Conservation (phyloP, 2,113 vertebrate species). For the Platysteira castanea region DNA sequence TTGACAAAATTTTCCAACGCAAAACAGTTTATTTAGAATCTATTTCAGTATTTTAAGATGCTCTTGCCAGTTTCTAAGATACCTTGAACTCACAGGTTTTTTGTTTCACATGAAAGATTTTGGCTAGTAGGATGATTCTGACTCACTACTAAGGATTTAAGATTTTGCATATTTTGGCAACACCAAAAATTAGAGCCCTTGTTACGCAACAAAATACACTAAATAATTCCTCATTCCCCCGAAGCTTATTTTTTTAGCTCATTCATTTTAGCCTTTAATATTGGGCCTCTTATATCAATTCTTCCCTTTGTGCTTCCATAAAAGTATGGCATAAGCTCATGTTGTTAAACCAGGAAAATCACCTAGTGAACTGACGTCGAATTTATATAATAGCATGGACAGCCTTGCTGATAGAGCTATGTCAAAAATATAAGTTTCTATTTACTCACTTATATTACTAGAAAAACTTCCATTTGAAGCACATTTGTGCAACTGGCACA, state of each 20-base stretch:
- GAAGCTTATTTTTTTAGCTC: not conserved
- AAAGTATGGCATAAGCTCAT: not conserved
- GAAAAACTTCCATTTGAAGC: not conserved
- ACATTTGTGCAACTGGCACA: not conserved
- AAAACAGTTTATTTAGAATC: not conserved
- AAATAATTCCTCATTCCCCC: not conserved
- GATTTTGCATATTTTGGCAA: not conserved
- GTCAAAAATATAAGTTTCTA: not conserved
- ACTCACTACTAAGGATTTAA: not conserved
- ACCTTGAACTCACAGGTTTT: not conserved
- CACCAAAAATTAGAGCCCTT: conserved; percentile 2
- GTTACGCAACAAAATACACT: not conserved
- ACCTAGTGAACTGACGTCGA: not conserved
- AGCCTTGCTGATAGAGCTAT: not conserved
- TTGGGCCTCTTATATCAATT: not conserved
- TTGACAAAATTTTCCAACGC: not conserved
- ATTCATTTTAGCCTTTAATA: not conserved
- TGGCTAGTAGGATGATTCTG: not conserved
- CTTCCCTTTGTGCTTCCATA: not conserved
- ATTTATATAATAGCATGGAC: not conserved
- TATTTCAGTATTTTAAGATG: not conserved
- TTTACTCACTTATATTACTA: not conserved
- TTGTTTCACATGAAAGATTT: not conserved
- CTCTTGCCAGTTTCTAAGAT: not conserved
- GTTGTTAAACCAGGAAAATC: not conserved